Base-by-base conservation (phyloP, 2,113 vertebrate genomes). In the Isurus oxyrinchus region DNA sequence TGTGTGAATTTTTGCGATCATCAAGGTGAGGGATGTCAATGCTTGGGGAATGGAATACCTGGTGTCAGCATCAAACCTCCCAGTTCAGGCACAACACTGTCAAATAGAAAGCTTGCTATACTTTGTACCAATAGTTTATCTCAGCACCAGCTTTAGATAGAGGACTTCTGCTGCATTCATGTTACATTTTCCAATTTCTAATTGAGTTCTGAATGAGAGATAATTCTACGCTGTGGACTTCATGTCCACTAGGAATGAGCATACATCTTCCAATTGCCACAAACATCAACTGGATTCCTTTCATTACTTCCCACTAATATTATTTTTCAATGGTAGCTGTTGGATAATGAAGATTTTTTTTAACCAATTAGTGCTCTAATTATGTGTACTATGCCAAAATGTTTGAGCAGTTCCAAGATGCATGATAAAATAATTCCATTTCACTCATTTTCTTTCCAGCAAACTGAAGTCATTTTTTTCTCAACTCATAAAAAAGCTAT, bases 1-100 rank as follows among this genome's bases (percentile, higher is more conserved):
- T 40, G 90, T 66, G n/a, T 63, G 90, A 63, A 94, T 94, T 94
- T 40, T 94, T 94, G 90, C 40, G 90, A 94, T 63, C 59, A 63
- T 94, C 90, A 94, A 94, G 5, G 90, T 63, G n/a, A 94, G 59
- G 35, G n/a, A 40, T 66, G 57, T 21, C 31, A 93, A 21, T 8
- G 59, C 57, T 93, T 35, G 16, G n/a, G 55, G 59, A 93, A 93
- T 63, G 90, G 57, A 93, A 93, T 16, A 61, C 31, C 55, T 53
- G n/a, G 59, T 35, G 59, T 63, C 35, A 61, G 88, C 55, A 91
- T 91, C 88, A 91, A 59, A 55, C 31, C 14, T 59, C 27, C 27
- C 19, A 35, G 31, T 93, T 94, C 59, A 94, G 35, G 90, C 19
- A 21, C 90, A 40, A 6, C 57, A 66, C 59, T 94, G 19, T 63